A percentile compares a stretch with the other conserved stretches of the same genome.
Evolutionary conservation across 2,113 vertebrate species (phyloP).

Genomic region (Rhagologus leucostigma): DNA sequence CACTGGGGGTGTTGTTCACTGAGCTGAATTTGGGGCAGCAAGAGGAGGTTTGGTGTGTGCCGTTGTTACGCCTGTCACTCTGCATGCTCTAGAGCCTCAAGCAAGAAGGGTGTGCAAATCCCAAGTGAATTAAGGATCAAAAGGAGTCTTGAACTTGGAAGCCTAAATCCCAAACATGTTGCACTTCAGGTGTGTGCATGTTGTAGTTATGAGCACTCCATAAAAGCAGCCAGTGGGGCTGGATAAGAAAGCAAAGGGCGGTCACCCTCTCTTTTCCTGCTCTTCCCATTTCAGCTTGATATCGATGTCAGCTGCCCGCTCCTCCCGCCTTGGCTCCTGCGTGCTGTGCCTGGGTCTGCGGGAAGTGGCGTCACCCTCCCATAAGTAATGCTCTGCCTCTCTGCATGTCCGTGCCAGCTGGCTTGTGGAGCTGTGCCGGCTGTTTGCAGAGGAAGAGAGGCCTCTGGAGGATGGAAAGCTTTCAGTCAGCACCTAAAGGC

Average conservation of each 20-base stretch:
- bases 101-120: neutral
- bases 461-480: neutral
- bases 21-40: neutral
- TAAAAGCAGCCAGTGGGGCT: neutral
- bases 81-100: neutral
- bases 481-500: neutral
- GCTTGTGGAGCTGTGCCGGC: neutral
- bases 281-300: neutral
- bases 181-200: neutral
- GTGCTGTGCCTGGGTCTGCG: neutral
- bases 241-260: neutral
- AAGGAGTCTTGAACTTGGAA: neutral
- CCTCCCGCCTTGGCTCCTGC: fast-evolving
- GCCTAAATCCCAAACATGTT: neutral
- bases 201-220: neutral
- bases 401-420: fast-evolving
- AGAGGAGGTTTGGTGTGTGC: neutral
- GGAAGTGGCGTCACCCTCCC: neutral
- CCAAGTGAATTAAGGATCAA: neutral
- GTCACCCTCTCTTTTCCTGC: fast-evolving
- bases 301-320: fast-evolving
- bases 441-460: neutral
- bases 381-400: neutral
- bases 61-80: fast-evolving
- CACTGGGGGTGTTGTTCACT: fast-evolving